Percentiles rank a stretch among this genome's conserved stretches.
phyloP scores from a whole-genome alignment of 2,797 vertebrate species.

The Pangasius djambal region DNA sequence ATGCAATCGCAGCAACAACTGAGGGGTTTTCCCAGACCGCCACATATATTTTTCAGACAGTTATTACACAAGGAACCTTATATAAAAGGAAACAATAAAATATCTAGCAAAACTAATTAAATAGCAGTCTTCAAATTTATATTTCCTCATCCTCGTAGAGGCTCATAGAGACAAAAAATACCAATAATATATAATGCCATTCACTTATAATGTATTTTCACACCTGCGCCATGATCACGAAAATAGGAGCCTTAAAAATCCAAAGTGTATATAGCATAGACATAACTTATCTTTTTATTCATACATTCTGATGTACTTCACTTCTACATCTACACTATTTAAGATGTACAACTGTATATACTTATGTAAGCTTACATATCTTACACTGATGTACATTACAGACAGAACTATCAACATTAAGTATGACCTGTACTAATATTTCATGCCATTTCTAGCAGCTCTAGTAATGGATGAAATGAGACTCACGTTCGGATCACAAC shows the following conservation, averaged over 20 bases:
- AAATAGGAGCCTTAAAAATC: constrained; percentile 2
- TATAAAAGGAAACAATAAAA: not conserved
- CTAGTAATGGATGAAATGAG: constrained; percentile 53
- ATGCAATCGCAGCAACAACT: not conserved
- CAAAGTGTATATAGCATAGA: not conserved
- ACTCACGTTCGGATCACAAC: constrained; percentile 98
- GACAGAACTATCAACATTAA: not conserved
- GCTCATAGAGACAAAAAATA: not conserved
- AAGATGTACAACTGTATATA: not conserved
- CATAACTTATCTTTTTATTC: not conserved
- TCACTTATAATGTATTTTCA: not conserved
- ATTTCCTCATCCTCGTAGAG: not conserved
- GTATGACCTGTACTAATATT: constrained; percentile 33
- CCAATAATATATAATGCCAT: not conserved
- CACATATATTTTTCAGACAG: not conserved
- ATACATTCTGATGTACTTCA: not conserved
- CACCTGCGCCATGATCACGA: not conserved
- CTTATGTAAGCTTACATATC: not conserved
- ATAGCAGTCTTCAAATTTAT: not conserved
- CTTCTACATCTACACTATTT: not conserved
- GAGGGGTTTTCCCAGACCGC: not conserved
- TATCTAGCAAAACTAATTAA: not conserved
- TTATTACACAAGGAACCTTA: not conserved
- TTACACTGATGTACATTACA: not conserved
- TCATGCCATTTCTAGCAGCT: constrained; percentile 56